These are phyloP conservation scores for Porites lobata DNA, from an alignment of 92 coral and sea anemone species.

Conservation along the genomic window DNA sequence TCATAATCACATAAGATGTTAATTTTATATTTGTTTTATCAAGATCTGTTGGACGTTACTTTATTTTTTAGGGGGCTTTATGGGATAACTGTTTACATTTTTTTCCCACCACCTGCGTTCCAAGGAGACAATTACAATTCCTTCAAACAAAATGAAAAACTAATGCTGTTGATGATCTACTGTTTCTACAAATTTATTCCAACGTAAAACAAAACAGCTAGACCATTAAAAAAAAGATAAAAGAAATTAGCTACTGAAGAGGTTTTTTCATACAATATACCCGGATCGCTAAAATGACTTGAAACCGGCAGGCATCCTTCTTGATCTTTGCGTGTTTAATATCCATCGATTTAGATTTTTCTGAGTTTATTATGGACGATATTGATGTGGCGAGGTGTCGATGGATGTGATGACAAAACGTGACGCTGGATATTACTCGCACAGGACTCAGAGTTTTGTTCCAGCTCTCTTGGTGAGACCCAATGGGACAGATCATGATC, in stretches of 20 bases:
- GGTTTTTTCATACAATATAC: not conserved
- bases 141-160: not conserved
- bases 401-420: too few species aligned
- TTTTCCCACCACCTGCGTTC: not conserved
- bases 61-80: not conserved
- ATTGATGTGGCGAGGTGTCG: too few species aligned
- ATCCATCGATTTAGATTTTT: too few species aligned
- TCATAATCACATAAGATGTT: not conserved
- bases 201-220: slow-evolving; percentile 2
- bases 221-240: not conserved
- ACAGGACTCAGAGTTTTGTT: too few species aligned
- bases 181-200: slow-evolving; percentile 14
- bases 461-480: too few species aligned
- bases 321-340: too few species aligned
- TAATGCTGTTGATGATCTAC: not conserved
- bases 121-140: not conserved
- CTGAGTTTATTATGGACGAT: too few species aligned
- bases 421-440: too few species aligned
- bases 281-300: not conserved
- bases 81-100: not conserved
- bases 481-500: too few species aligned
- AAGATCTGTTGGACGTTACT: too few species aligned
- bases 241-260: not conserved
- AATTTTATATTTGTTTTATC: not conserved
- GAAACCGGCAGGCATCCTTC: too few species aligned